Conservation (phyloP, 2,888 invertebrate species). For the Nymphalis c-album region DNA sequence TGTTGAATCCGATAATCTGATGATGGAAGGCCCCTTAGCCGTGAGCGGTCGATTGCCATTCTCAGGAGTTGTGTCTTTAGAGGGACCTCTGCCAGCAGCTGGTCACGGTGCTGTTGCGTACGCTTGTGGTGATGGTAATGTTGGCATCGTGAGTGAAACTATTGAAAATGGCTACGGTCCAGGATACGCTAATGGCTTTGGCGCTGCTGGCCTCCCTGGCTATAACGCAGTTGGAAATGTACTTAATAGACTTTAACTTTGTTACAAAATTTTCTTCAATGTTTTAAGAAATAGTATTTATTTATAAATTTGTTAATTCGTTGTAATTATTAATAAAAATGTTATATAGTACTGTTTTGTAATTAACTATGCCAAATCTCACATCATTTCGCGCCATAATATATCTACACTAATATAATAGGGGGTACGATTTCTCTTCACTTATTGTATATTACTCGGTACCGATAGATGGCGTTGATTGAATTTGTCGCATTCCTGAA, state of each 20-base stretch:
- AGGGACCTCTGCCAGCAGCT: conserved; percentile 47
- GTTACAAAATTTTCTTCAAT: not conserved
- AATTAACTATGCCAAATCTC: too few species aligned
- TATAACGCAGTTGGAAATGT: conserved; percentile 7
- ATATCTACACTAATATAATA: too few species aligned
- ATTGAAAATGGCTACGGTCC: conserved; percentile 21
- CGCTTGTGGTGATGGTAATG: conserved; percentile 40
- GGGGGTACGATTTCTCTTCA: too few species aligned
- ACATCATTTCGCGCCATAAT: too few species aligned
- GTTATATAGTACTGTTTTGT: not conserved
- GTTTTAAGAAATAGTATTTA: not conserved
- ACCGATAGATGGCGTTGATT: too few species aligned
- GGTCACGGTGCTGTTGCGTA: conserved; percentile 47
- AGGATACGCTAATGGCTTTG: conserved; percentile 1
- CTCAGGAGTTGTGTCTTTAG: conserved; percentile 48
- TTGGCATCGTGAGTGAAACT: conserved; percentile 40
- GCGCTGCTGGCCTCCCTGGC: conserved; percentile 1
- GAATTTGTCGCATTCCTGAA: too few species aligned
- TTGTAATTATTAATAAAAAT: not conserved
- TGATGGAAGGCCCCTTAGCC: conserved; percentile 42
- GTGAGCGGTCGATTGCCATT: conserved; percentile 43
- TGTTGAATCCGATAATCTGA: conserved; percentile 40
- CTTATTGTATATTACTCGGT: too few species aligned
- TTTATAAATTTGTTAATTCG: not conserved
- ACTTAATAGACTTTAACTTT: not conserved